Conservation (phyloP, 2,888 invertebrate species). For the Globia sparganii region DNA sequence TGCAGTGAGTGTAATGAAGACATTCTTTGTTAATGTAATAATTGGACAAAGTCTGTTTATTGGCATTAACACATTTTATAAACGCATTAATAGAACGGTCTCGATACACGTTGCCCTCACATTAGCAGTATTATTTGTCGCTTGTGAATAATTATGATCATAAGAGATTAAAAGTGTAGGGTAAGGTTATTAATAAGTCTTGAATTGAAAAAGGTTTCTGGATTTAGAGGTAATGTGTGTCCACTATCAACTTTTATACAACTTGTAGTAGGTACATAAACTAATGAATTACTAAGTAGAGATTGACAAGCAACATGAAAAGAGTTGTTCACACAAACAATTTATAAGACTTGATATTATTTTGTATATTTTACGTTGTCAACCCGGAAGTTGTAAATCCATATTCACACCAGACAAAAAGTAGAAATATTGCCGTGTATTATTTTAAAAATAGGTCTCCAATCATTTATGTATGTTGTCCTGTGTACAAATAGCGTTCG, state of each 20-base stretch:
- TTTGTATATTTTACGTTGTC: conserved; percentile 47
- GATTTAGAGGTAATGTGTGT: conserved; percentile 53
- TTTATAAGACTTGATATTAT: conserved; percentile 44
- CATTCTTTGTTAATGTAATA: conserved; percentile 50
- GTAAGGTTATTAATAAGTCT: conserved; percentile 66
- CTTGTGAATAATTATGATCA: conserved; percentile 72
- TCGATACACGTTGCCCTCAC: conserved; percentile 60
- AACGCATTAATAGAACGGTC: conserved; percentile 22
- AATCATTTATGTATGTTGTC: conserved; percentile 76
- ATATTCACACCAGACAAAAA: conserved; percentile 80
- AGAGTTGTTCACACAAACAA: conserved; percentile 16
- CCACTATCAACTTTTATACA: conserved; percentile 34
- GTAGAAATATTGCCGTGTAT: conserved; percentile 76
- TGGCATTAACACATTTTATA: conserved; percentile 42
- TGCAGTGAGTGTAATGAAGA: conserved; percentile 43
- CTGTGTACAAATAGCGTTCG: conserved; percentile 87
- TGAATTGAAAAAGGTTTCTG: conserved; percentile 43
- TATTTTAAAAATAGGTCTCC: conserved; percentile 68
- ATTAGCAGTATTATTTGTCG: conserved; percentile 79
- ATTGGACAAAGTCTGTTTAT: conserved; percentile 60
- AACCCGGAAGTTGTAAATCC: conserved; percentile 14
- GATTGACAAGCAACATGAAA: conserved; percentile 5
- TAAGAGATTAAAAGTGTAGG: conserved; percentile 70
- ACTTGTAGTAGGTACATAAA: conserved; percentile 33
- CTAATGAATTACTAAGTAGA: conserved; percentile 13